phyloP scores from a whole-genome alignment of 2,797 vertebrate species.

The Buphagus erythrorhynchus region DNA sequence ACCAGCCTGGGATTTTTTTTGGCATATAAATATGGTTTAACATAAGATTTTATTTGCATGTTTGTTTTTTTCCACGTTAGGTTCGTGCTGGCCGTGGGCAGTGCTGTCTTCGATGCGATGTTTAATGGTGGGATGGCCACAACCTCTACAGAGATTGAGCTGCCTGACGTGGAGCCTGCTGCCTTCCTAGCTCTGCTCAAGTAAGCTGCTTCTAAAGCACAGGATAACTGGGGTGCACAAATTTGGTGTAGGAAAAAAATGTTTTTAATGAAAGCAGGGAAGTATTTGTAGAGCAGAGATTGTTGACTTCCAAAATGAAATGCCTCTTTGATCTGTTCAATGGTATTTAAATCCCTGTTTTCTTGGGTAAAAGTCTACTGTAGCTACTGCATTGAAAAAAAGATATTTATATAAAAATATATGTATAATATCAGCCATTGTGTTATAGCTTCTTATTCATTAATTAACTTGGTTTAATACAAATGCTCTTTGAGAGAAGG shows the following conservation, averaged over 20 bases:
- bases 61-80: slow-evolving; percentile 62
- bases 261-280: not conserved
- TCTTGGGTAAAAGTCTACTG: not conserved
- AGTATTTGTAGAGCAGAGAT: not conserved
- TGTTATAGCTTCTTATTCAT: not conserved
- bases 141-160: slow-evolving; percentile 95
- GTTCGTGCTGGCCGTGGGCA: slow-evolving; percentile 96
- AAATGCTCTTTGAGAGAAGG: not conserved
- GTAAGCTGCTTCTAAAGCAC: slow-evolving; percentile 75
- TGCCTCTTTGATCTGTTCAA: not conserved
- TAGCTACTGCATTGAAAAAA: not conserved
- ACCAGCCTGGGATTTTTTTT: not conserved
- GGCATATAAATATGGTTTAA: not conserved
- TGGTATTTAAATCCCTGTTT: not conserved
- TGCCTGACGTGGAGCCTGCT: slow-evolving; percentile 95
- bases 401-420: no score
- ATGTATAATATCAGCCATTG: no score
- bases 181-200: slow-evolving; percentile 94
- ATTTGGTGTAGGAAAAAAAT: not conserved
- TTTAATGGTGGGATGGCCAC: slow-evolving; percentile 99
- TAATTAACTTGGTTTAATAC: not conserved
- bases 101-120: slow-evolving; percentile 97
- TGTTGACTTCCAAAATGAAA: not conserved
- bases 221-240: not conserved
- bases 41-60: not conserved